Conservation (phyloP, 2,797 vertebrate genomes). For the Pangasius sanitwongsei region DNA sequence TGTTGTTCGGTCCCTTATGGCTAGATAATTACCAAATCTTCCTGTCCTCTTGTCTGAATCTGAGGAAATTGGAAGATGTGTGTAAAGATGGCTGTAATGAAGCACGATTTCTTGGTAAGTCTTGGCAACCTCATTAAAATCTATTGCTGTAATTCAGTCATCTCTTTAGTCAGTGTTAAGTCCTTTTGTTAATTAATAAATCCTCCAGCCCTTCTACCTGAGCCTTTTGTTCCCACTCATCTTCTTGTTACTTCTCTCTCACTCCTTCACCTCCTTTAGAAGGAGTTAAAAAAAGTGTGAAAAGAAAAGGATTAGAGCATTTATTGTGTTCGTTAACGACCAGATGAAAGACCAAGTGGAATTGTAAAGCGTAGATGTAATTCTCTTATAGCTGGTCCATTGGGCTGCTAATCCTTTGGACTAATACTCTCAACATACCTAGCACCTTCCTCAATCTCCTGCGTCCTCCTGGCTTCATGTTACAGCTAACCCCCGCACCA, state of each 20-base stretch:
- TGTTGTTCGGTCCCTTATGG: slow-evolving; percentile 23
- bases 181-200: slow-evolving; percentile 46
- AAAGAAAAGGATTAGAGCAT: slow-evolving; percentile 73
- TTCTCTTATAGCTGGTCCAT: slow-evolving; percentile 80
- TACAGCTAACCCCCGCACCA: slow-evolving; percentile 47
- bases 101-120: background rate
- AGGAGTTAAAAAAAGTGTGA: slow-evolving; percentile 64
- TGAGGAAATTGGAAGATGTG: background rate
- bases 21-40: slow-evolving; percentile 36
- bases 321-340: slow-evolving; percentile 80
- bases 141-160: background rate
- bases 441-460: slow-evolving; percentile 52
- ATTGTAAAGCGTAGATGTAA: slow-evolving; percentile 82
- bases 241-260: slow-evolving; percentile 51
- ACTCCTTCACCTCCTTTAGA: slow-evolving; percentile 44
- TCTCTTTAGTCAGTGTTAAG: slow-evolving; percentile 13
- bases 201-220: slow-evolving; percentile 43
- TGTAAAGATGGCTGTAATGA: slow-evolving; percentile 16
- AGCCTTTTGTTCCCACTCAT: slow-evolving; percentile 46
- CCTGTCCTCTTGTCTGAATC: slow-evolving; percentile 35
- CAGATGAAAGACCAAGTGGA: slow-evolving; percentile 78
- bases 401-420: slow-evolving; percentile 78
- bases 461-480: slow-evolving; percentile 67
- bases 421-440: slow-evolving; percentile 68
- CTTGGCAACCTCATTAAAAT: background rate